These are phyloP conservation scores for Caenorhabditis elegans DNA, from an alignment of 1,140 invertebrate genomes.

Conservation along the genomic window WBcel235 BX284604.4:17478001-17478500, in stretches of 20 bases:
- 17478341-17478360: too few relatives aligned
- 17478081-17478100: constrained; percentile 48
- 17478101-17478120: constrained; percentile 43
- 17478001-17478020: constrained; percentile 67
- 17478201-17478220: constrained; percentile 79
- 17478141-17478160: constrained; percentile 70
- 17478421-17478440: constrained; percentile 72
- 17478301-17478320: constrained; percentile 69
- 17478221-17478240: constrained; percentile 77
- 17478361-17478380: too few relatives aligned
- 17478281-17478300: constrained; percentile 77
- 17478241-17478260: constrained; percentile 70
- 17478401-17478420: constrained; percentile 13
- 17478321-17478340: too few relatives aligned
- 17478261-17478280: constrained; percentile 70
- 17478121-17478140: constrained; percentile 63
- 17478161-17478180: constrained; percentile 72
- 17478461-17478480: constrained; percentile 75
- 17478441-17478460: constrained; percentile 76
- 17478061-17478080: constrained; percentile 55
- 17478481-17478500: constrained; percentile 75
- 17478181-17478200: constrained; percentile 70
- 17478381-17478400: too few relatives aligned
- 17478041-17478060: constrained; percentile 55
- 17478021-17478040: constrained; percentile 76